A percentile compares a stretch with the other conserved stretches of the same genome.
Conservation (phyloP, 2,888 invertebrate species). For the Ochropleura plecta region DNA sequence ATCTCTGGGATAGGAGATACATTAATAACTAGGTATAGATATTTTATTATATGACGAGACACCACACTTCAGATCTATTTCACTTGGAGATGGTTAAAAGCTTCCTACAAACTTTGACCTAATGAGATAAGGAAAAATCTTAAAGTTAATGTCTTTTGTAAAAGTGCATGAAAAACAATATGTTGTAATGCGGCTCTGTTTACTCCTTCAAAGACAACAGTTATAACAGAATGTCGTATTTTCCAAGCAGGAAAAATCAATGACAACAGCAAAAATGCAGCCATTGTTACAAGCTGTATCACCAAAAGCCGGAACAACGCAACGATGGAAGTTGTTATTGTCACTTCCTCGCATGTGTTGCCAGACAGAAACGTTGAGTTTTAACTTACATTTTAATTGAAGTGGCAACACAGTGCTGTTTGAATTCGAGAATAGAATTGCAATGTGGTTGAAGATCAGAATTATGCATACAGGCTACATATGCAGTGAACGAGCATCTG, state of each 20-base stretch:
- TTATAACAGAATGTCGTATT: background rate
- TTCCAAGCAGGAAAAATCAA: background rate
- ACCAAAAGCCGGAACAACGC: slow-evolving; percentile 29
- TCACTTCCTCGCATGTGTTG: slow-evolving; percentile 33
- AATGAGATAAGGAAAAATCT: background rate
- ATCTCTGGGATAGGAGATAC: background rate
- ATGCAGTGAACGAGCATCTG: slow-evolving; percentile 20
- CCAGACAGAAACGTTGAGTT: slow-evolving; percentile 37
- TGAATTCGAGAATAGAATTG: slow-evolving; percentile 23
- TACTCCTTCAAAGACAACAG: background rate
- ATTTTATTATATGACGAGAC: background rate
- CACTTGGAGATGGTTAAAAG: background rate
- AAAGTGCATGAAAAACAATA: background rate
- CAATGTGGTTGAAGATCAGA: slow-evolving; percentile 28
- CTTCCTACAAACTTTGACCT: background rate
- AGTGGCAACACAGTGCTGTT: slow-evolving; percentile 19
- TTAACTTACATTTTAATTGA: slow-evolving; percentile 35
- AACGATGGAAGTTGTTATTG: slow-evolving; percentile 45
- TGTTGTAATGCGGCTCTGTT: background rate
- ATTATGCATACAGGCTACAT: slow-evolving; percentile 31
- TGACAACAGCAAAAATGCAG: background rate
- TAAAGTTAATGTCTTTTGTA: background rate
- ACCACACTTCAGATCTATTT: background rate
- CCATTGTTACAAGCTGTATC: slow-evolving; percentile 20
- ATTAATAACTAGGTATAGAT: background rate